phyloP scores from a whole-genome alignment of 1,140 invertebrate genomes.

The Drosophila rhopaloa region DNA sequence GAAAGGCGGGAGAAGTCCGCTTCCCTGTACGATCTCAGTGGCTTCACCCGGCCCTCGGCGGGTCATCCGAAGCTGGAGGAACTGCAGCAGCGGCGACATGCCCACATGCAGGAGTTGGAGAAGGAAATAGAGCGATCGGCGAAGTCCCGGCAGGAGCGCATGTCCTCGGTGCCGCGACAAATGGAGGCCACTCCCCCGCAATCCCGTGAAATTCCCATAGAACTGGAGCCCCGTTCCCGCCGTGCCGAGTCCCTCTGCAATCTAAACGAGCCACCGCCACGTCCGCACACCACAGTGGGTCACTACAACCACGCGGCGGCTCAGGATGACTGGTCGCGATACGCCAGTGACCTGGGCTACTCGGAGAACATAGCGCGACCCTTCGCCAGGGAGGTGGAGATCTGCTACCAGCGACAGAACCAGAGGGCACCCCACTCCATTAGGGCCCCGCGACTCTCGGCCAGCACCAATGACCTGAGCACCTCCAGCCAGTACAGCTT shows the following conservation, averaged over 20 bases:
- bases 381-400: conserved; percentile 79
- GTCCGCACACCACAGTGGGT: conserved; percentile 64
- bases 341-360: conserved; percentile 75
- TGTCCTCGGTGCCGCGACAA: conserved; percentile 59
- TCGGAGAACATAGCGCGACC: conserved; percentile 80
- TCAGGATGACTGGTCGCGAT: conserved; percentile 75
- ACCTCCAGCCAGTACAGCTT: conserved; percentile 48
- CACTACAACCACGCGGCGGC: conserved; percentile 31
- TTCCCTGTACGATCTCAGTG: conserved; percentile 76
- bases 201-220: conserved; percentile 65
- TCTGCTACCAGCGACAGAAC: conserved; percentile 75
- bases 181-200: conserved; percentile 24
- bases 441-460: conserved; percentile 69
- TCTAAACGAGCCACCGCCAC: conserved; percentile 36
- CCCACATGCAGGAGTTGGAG: conserved; percentile 76
- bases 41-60: conserved; percentile 26
- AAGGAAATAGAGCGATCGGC: conserved; percentile 73
- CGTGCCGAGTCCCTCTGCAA: conserved; percentile 77
- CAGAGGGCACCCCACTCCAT: conserved; percentile 53
- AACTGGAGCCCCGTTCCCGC: conserved; percentile 46
- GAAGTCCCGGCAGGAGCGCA: conserved; percentile 55
- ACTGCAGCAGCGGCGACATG: conserved; percentile 64
- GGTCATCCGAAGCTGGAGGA: conserved; percentile 53
- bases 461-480: conserved; percentile 76
- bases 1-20: conserved; percentile 63